A percentile compares a stretch with the other conserved stretches of the same genome.
These are phyloP conservation scores for Mormyrus proboscirostris DNA, from an alignment of 2,797 vertebrate genomes.

Conservation along the genomic window DNA sequence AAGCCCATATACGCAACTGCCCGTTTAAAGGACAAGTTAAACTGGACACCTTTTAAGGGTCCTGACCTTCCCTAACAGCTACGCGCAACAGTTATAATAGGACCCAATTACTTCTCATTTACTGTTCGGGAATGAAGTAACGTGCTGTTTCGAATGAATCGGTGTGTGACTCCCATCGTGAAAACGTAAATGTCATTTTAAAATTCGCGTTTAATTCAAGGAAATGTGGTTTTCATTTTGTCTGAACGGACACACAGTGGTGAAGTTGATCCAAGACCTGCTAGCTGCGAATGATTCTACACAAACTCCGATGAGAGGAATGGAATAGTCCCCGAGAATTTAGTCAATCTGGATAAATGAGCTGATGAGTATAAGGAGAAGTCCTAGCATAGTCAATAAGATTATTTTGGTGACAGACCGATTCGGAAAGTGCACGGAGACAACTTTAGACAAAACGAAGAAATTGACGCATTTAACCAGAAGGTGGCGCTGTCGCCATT, in stretches of 20 bases:
- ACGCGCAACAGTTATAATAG: neutral
- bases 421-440: neutral
- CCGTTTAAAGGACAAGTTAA: neutral
- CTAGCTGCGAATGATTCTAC: neutral
- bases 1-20: neutral
- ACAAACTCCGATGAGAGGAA: neutral
- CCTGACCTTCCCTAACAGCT: neutral
- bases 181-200: neutral
- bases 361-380: neutral
- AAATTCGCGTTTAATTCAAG: neutral
- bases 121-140: neutral
- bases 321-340: neutral
- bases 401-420: neutral
- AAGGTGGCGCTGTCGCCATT: conserved; percentile 55
- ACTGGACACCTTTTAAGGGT: neutral
- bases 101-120: neutral
- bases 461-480: conserved; percentile 42
- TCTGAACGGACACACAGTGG: neutral
- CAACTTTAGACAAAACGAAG: neutral
- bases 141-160: neutral
- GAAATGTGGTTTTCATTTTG: neutral
- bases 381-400: neutral
- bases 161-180: neutral
- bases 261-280: neutral
- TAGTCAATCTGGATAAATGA: neutral